Base-by-base conservation (phyloP, 2,888 invertebrate genomes). In the Philereme transversata region DNA sequence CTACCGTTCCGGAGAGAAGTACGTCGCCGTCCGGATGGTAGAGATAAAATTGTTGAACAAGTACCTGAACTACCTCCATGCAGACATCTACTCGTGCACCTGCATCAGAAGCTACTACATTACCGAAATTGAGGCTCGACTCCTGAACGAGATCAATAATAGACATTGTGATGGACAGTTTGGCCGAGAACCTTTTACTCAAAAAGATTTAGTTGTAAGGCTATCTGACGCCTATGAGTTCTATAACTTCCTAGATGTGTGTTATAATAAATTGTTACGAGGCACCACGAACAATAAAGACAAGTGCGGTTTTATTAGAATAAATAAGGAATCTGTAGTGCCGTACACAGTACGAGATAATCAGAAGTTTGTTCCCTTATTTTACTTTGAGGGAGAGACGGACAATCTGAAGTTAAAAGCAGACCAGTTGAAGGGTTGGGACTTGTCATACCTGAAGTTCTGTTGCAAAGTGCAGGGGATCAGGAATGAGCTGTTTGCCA, bases 401-500 rank as follows among this genome's bases (percentile, higher is more conserved):
- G 97, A 97, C 84, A 97, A 97, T 90, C 92, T 98, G 40, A 97
- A 97, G 82, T 94, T 96, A 65, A 97, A 97, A 81, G 97, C 97
- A 3, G 96, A 97, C 77, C 96, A 97, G 83, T 88, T 98, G 43
- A 96, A 97, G 79, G 97, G 97, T 63, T 98, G 98, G 98, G 97
- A 98, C 87, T 89, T 98, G 70, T 97, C 97, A 0, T 98, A 98
- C 86, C 92, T 98, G 68, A 98, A 98, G 87, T 97, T 98, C 86
- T 98, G 98, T 88, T 98, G 98, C 88, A 98, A 97, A 90, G 97
- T 98, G 69, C 97, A 97, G 88, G 97, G 97, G 54, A 97, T 98
- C 73, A 93, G 97, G 69, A 97, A 97, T 80, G 97, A 98, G 90
- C 88, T 98, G 62, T 97, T 98, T 87, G 97, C 97, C 22, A 97